phyloP scores from a whole-genome alignment of 2,113 vertebrate genomes.

The Eubucco bourcierii region DNA sequence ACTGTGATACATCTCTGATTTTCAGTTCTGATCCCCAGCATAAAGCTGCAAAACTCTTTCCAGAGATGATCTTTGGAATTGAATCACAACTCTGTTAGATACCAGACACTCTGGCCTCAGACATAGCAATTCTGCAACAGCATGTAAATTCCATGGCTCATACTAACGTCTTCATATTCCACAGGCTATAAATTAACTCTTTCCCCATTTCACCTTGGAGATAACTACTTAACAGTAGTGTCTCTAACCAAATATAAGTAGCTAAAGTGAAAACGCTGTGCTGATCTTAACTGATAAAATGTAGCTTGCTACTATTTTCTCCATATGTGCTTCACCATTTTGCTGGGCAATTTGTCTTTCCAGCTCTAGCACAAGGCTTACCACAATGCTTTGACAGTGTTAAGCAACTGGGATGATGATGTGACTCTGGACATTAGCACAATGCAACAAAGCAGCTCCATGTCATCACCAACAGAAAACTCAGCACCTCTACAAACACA shows the following conservation, averaged over 20 bases:
- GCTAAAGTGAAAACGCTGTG: not conserved
- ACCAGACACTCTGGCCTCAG: not conserved
- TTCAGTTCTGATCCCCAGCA: not conserved
- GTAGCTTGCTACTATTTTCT: not conserved
- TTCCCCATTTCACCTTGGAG: not conserved
- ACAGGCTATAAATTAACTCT: not conserved
- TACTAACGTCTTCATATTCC: not conserved
- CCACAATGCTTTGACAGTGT: not conserved
- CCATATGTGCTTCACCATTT: fast-evolving
- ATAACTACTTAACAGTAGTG: not conserved
- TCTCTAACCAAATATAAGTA: not conserved
- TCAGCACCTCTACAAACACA: not conserved
- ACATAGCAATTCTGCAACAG: not conserved
- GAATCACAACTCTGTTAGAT: not conserved
- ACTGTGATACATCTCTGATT: not conserved
- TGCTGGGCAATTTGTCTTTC: not conserved
- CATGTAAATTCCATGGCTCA: not conserved
- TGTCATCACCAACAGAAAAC: not conserved
- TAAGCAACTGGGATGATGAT: not conserved
- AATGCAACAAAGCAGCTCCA: not conserved
- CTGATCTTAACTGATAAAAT: not conserved
- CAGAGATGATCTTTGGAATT: not conserved
- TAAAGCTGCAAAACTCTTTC: not conserved
- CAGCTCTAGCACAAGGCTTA: not conserved
- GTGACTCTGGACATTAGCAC: not conserved